These are phyloP conservation scores for Stenoptilia bipunctidactyla DNA, from an alignment of 2,888 invertebrate genomes.

Conservation along the genomic window DNA sequence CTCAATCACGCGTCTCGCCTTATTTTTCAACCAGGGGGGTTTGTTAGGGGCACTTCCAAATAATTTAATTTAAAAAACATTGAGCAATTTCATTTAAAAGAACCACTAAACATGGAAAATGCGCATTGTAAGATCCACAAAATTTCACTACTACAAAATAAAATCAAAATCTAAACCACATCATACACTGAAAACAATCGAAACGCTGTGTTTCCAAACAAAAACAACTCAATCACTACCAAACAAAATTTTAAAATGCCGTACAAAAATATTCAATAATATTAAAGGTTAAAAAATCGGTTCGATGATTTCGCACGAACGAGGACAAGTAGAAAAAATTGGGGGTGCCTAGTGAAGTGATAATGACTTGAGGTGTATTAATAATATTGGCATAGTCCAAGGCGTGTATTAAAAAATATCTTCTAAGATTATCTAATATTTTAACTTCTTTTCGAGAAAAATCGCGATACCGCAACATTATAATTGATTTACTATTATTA, in stretches of 20 bases:
- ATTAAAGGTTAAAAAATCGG: conserved; percentile 3
- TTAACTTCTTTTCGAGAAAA: conserved; percentile 29
- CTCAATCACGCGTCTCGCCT: conserved; percentile 50
- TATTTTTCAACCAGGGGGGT: conserved; percentile 40
- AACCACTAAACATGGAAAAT: conserved; percentile 36
- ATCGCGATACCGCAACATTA: conserved; percentile 27
- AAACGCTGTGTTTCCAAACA: conserved; percentile 8
- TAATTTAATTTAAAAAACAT: conserved; percentile 44
- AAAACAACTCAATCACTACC: conserved; percentile 21
- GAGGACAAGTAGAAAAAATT: conserved; percentile 19
- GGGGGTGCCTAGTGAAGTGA: conserved; percentile 30
- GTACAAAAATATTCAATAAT: conserved; percentile 14
- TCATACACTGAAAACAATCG: conserved; percentile 9
- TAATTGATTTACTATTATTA: conserved; percentile 19
- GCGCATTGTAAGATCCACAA: conserved; percentile 25
- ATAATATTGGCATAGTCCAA: conserved; percentile 25
- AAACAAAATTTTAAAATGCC: conserved; percentile 23
- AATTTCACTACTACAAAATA: conserved; percentile 17
- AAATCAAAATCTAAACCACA: conserved; percentile 14
- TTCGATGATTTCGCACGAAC: conserved; percentile 4
- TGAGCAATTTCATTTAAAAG: conserved; percentile 61
- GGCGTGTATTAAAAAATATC: conserved; percentile 37
- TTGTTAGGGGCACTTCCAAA: conserved; percentile 45
- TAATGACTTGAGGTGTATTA: conserved; percentile 22
- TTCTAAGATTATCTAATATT: conserved; percentile 21